Percentiles rank a stretch among this genome's conserved stretches.
Conservation (phyloP, 2,888 invertebrate genomes). For the Aspidiotus rigidus region DNA sequence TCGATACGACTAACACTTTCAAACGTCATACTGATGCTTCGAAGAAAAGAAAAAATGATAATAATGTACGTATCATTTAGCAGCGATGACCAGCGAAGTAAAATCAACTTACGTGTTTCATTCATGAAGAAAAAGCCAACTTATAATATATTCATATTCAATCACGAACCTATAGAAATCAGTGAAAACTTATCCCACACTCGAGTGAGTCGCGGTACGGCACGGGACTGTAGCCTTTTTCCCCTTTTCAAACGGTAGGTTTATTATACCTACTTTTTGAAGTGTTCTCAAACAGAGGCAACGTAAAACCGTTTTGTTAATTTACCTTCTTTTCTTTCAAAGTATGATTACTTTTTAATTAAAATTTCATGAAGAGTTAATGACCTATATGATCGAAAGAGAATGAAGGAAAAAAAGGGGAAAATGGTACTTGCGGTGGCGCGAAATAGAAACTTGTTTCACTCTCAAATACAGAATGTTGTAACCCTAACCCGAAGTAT, state of each 20-base stretch:
- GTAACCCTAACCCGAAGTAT: too few species aligned
- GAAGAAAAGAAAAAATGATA: conserved; percentile 6
- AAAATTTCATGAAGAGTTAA: conserved; percentile 27
- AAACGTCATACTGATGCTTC: not conserved
- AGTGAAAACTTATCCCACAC: conserved; percentile 21
- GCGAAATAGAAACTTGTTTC: too few species aligned
- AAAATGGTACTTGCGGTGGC: too few species aligned
- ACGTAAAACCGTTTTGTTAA: conserved; percentile 16
- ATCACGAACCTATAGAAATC: conserved; percentile 25
- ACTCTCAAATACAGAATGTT: too few species aligned
- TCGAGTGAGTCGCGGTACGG: conserved; percentile 11
- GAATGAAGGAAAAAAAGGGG: not conserved
- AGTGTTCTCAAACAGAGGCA: conserved; percentile 14
- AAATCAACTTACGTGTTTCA: conserved; percentile 6
- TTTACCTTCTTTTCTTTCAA: conserved; percentile 9
- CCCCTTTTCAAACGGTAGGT: not conserved
- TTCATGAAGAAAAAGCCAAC: conserved; percentile 1
- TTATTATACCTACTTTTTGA: conserved; percentile 19
- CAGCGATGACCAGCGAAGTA: not conserved
- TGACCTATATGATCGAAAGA: conserved; percentile 16
- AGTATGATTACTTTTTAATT: conserved; percentile 23
- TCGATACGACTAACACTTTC: not conserved
- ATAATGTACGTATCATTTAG: not conserved
- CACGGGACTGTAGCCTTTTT: not conserved
- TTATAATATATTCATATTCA: conserved; percentile 32